These are phyloP conservation scores for Chaenocephalus aceratus DNA, from an alignment of 2,113 vertebrate genomes.

Conservation along the genomic window DNA sequence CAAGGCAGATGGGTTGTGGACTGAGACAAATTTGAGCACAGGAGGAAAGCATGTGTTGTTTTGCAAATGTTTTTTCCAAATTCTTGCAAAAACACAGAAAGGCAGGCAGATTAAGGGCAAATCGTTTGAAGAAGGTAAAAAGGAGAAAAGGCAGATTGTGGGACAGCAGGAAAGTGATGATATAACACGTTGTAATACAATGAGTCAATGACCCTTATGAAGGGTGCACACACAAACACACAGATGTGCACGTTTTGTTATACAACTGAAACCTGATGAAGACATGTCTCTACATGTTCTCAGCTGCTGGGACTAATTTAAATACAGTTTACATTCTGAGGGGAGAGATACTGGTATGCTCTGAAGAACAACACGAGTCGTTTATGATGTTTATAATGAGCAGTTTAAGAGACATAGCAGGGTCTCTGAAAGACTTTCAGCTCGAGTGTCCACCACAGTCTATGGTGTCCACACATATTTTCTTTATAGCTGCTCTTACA, in stretches of 20 bases:
- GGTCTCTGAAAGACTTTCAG: neutral
- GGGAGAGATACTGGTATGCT: neutral
- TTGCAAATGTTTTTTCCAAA: neutral
- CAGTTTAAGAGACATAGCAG: neutral
- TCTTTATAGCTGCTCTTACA: neutral
- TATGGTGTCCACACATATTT: neutral
- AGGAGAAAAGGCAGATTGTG: neutral
- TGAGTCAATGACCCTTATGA: conserved; percentile 30
- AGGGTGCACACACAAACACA: conserved; percentile 19
- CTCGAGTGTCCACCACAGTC: neutral
- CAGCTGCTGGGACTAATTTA: conserved; percentile 46
- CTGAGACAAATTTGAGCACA: conserved; percentile 18
- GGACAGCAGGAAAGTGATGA: conserved; percentile 33
- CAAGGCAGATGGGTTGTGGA: neutral
- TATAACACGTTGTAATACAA: conserved; percentile 6
- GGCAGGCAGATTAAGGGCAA: neutral
- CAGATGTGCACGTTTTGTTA: neutral
- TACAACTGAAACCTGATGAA: conserved; percentile 38
- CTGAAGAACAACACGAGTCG: conserved; percentile 4
- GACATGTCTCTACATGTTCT: conserved; percentile 60
- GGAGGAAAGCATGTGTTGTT: conserved; percentile 12
- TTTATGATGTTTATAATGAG: conserved; percentile 1
- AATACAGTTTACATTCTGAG: conserved; percentile 38
- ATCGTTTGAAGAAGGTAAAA: neutral
- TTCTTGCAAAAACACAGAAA: neutral